phyloP scores from a whole-genome alignment of 2,797 vertebrate genomes.

The Balearica regulorum region DNA sequence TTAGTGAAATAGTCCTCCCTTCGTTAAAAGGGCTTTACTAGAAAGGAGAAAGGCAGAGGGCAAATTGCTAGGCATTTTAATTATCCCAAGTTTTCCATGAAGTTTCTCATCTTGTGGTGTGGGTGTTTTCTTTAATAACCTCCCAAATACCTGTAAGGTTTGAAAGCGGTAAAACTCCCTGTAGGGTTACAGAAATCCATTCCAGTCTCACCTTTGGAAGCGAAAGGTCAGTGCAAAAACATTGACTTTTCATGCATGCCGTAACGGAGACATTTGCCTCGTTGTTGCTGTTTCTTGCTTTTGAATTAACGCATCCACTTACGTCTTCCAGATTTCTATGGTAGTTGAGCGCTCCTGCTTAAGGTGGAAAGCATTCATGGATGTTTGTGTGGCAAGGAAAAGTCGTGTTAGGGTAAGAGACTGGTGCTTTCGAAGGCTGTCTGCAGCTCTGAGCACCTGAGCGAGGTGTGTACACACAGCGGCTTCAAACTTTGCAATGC shows the following conservation, averaged over 20 bases:
- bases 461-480: neutral
- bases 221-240: constrained; percentile 47
- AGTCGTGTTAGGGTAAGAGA: neutral
- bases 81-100: constrained; percentile 63
- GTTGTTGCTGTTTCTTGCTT: neutral
- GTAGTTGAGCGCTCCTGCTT: neutral
- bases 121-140: constrained; percentile 71
- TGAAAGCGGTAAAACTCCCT: constrained; percentile 50
- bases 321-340: neutral
- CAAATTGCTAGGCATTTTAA: constrained; percentile 54
- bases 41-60: neutral
- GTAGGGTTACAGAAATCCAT: constrained; percentile 58
- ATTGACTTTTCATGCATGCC: constrained; percentile 42
- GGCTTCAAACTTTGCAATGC: neutral
- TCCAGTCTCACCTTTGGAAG: constrained; percentile 73
- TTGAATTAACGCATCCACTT: neutral
- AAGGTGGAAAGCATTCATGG: neutral
- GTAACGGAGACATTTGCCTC: neutral
- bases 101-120: constrained; percentile 68
- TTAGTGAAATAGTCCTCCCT: neutral
- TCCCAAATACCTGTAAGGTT: constrained; percentile 72
- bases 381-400: neutral
- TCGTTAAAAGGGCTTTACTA: constrained; percentile 12
- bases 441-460: neutral
- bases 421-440: neutral